Conservation (phyloP, 64 coral and sea anemone genomes). For the Montipora efflorescens region DNA sequence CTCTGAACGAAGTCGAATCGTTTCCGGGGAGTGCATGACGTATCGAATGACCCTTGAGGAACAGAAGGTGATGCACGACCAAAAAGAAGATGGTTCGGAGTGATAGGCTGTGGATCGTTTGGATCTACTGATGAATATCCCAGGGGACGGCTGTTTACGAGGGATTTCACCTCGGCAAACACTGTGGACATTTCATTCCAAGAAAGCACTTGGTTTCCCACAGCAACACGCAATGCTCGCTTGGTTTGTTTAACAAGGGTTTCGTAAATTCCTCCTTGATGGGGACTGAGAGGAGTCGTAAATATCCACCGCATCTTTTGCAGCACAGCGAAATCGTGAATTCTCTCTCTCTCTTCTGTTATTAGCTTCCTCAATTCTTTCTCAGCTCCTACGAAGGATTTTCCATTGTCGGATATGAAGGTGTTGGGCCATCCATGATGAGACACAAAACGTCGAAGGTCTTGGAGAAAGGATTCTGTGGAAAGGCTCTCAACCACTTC, state of each 20-base stretch:
- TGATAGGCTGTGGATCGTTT: neutral
- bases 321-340: neutral
- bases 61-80: neutral
- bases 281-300: neutral
- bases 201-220: neutral
- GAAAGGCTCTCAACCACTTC: neutral
- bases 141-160: neutral
- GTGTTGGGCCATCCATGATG: neutral
- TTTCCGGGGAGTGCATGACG: neutral
- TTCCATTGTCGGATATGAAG: neutral
- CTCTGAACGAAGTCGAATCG: neutral
- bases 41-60: neutral
- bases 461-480: neutral
- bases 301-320: too few relatives aligned
- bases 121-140: neutral
- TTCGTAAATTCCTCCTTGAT: neutral
- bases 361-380: neutral
- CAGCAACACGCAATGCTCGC: neutral
- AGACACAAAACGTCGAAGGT: neutral
- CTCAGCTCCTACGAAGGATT: neutral
- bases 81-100: neutral
- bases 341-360: neutral
- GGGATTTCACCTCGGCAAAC: neutral
- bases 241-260: neutral
- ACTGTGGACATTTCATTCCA: neutral